These are phyloP conservation scores for Chunga burmeisteri DNA, from an alignment of 2,113 vertebrate species.

Conservation along the genomic window DNA sequence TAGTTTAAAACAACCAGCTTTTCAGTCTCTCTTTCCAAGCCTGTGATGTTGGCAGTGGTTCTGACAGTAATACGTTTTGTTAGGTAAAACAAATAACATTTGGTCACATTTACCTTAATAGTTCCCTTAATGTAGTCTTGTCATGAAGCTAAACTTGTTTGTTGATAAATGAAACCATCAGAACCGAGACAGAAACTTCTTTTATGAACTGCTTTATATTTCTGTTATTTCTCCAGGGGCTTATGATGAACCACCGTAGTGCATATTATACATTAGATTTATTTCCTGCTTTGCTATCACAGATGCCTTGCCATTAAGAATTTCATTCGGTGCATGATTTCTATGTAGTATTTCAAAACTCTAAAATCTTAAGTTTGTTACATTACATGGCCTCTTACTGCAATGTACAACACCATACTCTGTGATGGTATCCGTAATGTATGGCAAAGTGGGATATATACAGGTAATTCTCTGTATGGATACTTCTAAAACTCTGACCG, in stretches of 20 bases:
- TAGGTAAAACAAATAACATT: not conserved
- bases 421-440: not conserved
- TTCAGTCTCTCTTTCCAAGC: not conserved
- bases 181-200: not conserved
- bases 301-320: not conserved
- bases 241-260: not conserved
- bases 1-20: not conserved
- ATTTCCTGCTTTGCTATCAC: not conserved
- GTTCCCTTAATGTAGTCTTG: not conserved
- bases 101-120: not conserved
- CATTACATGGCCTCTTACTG: not conserved
- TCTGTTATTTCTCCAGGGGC: not conserved
- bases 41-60: not conserved
- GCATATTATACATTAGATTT: not conserved
- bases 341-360: not conserved
- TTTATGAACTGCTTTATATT: not conserved
- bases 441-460: not conserved
- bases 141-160: not conserved
- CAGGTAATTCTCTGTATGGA: not conserved
- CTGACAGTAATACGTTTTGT: conserved; percentile 16
- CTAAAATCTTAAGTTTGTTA: not conserved
- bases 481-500: not conserved
- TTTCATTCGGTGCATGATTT: not conserved
- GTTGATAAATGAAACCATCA: not conserved
- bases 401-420: not conserved